Base-by-base conservation (phyloP, 2,888 invertebrate genomes). In the Apodemia duryi region DNA sequence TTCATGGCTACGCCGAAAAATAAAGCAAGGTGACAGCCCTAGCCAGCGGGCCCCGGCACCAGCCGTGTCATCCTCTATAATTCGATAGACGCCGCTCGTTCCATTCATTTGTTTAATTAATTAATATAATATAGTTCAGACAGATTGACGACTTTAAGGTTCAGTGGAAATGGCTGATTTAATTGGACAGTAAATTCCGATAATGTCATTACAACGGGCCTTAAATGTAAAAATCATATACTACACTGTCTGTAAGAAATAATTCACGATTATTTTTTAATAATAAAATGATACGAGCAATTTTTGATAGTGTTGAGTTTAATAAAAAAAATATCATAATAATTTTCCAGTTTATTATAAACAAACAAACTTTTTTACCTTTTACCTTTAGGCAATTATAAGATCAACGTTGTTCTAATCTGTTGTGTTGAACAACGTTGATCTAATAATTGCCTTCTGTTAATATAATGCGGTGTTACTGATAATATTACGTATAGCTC, bases 71-170 rank as follows among this genome's bases (percentile, higher is more conserved):
- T 57, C 57, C 13, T 57, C 32, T 57, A 35, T 57, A 57, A 57
- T 57, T 29, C 32, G 13, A 57, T 57, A 32, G 29, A 32, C 57
- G 29, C 29, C 13, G 57, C 32, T 32, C 57, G 57, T 13, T 13
- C 57, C 32, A 35, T 57, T 57, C 29, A 57, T 57, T 29, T 57
- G 32, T 57, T 57, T 57, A 29, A 57, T 57, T 57, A 57, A 57
- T 57, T 57, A 57, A 57, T 57, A 54, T 29, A 57, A 57, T 32
- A 32, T 57, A 32, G 32, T 32, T 13, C 57, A 57, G 57, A n/a
- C 32, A 32, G 57, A 57, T 32, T 11, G 57, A 57, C 57, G 57
- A 32, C 32, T 32, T 57, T 32, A 11, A 28, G 32, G 57, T 57
- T 57, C 32, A 57, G 32, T 32, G 13, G 32, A 32, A 32, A 57